Evolutionary conservation across 2,888 invertebrate genomes (phyloP).

Genomic region (Geophilus truncorum): DNA sequence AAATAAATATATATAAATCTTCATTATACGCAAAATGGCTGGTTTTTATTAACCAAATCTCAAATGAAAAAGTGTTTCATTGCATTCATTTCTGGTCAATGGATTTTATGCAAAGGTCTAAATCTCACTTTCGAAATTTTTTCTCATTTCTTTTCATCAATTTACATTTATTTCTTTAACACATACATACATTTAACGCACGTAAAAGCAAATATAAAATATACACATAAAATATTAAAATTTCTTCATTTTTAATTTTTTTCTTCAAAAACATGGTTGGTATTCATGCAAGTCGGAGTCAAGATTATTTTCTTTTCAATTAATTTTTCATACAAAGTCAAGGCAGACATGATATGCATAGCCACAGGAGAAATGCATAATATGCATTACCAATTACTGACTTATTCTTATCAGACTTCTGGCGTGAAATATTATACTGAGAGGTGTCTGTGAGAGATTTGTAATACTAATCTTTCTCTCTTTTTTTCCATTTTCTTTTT

Average conservation of each 20-base stretch:
- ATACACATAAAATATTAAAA: too few relatives aligned
- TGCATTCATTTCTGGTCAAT: too few relatives aligned
- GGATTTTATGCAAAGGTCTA: too few relatives aligned
- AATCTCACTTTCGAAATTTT: too few relatives aligned
- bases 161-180: too few relatives aligned
- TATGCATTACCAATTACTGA: constrained; percentile 17
- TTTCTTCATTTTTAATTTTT: neutral
- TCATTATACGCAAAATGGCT: too few relatives aligned
- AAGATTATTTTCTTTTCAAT: constrained; percentile 14
- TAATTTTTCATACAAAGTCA: constrained; percentile 8
- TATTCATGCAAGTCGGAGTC: neutral
- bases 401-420: constrained; percentile 5
- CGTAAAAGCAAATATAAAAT: too few relatives aligned
- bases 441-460: constrained; percentile 23
- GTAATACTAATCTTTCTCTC: constrained; percentile 25
- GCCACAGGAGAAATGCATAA: constrained; percentile 15
- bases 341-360: neutral
- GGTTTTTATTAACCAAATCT: too few relatives aligned
- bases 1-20: too few relatives aligned
- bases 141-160: too few relatives aligned
- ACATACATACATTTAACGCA: too few relatives aligned
- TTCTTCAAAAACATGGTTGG: neutral
- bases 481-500: neutral
- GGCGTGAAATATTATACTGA: constrained; percentile 1
- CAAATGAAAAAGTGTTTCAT: too few relatives aligned